Evolutionary conservation across 2,797 vertebrate genomes (phyloP).

Genomic region (Tamandua tetradactyla): DNA sequence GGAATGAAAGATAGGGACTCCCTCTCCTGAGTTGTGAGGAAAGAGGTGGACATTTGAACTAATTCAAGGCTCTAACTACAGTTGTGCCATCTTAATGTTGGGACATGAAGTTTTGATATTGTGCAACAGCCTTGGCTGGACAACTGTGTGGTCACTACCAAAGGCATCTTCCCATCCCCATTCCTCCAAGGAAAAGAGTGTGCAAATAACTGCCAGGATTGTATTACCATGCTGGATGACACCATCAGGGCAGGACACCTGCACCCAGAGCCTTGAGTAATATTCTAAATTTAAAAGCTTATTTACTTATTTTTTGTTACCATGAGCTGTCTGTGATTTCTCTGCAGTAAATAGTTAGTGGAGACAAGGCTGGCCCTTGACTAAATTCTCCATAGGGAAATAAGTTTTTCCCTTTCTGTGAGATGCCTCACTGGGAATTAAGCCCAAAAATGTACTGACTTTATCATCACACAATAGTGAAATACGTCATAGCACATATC

Average conservation of each 20-base stretch:
- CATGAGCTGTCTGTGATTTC: neutral
- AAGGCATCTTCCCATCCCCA: neutral
- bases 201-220: neutral
- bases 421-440: neutral
- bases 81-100: neutral
- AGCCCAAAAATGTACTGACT: neutral
- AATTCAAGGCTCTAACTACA: neutral
- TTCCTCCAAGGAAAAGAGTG: neutral
- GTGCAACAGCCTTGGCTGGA: neutral
- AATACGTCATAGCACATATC: neutral
- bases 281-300: neutral
- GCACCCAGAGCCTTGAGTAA: neutral
- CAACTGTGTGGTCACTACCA: neutral
- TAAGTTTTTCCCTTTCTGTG: neutral
- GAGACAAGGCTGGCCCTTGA: neutral
- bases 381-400: neutral
- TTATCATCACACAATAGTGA: slow-evolving; percentile 11
- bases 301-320: neutral
- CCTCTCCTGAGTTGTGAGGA: neutral
- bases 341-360: neutral
- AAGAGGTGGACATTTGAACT: neutral
- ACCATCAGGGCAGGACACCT: rapidly evolving
- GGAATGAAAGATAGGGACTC: neutral
- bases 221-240: no score
- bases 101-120: neutral